A percentile compares a stretch with the other conserved stretches of the same genome.
These are phyloP conservation scores for Tenualosa thibaudeaui DNA, from an alignment of 2,797 vertebrate genomes.

Conservation along the genomic window DNA sequence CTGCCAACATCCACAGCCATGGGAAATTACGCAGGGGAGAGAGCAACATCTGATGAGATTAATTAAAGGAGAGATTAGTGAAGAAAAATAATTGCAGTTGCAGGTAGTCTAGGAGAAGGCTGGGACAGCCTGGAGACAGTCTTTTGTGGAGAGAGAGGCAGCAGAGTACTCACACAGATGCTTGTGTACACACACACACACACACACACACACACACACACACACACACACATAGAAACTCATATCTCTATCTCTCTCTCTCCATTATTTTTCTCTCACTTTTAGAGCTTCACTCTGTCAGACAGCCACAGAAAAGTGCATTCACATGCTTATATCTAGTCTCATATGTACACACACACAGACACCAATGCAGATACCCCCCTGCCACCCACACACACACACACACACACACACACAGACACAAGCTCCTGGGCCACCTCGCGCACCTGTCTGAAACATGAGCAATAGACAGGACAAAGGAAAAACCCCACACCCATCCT, in stretches of 20 bases:
- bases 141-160: neutral
- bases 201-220: neutral
- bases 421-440: neutral
- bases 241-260: no score
- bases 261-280: no score
- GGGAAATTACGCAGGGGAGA: slow-evolving; percentile 21
- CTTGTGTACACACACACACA: neutral
- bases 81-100: neutral
- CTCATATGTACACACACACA: neutral
- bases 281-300: no score
- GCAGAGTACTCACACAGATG: neutral
- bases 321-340: neutral
- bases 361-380: no score
- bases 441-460: neutral
- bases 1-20: slow-evolving; percentile 9
- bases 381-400: neutral
- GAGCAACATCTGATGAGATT: slow-evolving; percentile 33
- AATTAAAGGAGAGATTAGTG: slow-evolving; percentile 17
- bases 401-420: slow-evolving; percentile 19
- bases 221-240: neutral
- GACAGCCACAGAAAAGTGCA: neutral
- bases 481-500: neutral
- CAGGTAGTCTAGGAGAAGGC: neutral
- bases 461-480: neutral
- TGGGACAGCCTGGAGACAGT: neutral